Evolutionary conservation across 2,797 vertebrate genomes (phyloP).

Genomic region (Manis crassicaudata): DNA sequence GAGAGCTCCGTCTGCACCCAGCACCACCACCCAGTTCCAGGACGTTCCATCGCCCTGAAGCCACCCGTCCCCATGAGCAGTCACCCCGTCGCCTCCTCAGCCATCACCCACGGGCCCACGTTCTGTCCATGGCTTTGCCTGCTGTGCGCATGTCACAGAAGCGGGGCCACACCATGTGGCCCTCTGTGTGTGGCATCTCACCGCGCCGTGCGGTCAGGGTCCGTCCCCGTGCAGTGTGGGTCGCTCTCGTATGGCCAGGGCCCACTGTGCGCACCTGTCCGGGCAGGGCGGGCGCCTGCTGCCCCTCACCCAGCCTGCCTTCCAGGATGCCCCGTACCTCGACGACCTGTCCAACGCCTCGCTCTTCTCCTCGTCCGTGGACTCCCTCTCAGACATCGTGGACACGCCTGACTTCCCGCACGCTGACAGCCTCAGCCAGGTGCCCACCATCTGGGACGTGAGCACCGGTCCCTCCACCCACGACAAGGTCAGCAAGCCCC

Average conservation of each 20-base stretch:
- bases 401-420: slow-evolving; percentile 90
- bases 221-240: fast-evolving
- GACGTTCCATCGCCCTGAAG: neutral
- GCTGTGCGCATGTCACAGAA: fast-evolving
- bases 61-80: neutral
- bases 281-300: neutral
- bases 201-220: neutral
- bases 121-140: neutral
- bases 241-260: neutral
- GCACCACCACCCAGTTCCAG: neutral
- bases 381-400: slow-evolving; percentile 94
- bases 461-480: slow-evolving; percentile 90
- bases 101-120: neutral
- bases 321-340: slow-evolving; percentile 93
- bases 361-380: slow-evolving; percentile 94
- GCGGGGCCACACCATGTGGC: neutral
- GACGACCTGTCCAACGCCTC: slow-evolving; percentile 94
- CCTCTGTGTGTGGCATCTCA: no score
- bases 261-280: no score
- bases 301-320: neutral
- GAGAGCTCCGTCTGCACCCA: no score
- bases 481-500: slow-evolving; percentile 86
- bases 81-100: neutral
- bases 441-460: slow-evolving; percentile 96
- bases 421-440: slow-evolving; percentile 89